phyloP scores from a whole-genome alignment of 2,888 invertebrate species.

The Napeogenes inachia region DNA sequence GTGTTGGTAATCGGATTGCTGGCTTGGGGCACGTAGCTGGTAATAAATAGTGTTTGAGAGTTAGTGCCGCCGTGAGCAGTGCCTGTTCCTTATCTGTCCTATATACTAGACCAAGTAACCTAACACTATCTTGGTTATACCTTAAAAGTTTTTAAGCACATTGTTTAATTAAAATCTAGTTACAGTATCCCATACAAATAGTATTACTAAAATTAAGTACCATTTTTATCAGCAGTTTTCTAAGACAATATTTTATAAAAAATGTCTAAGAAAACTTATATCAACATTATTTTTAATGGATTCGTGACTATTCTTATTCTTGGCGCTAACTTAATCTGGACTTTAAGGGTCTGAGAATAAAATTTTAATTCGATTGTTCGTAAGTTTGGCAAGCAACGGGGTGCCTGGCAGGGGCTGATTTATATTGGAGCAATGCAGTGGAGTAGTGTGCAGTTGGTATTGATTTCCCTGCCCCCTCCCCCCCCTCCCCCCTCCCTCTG shows the following conservation, averaged over 20 bases:
- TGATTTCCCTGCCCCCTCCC: slow-evolving; percentile 74
- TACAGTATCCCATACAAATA: too few relatives aligned
- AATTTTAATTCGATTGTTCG: slow-evolving; percentile 39
- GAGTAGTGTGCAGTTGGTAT: slow-evolving; percentile 77
- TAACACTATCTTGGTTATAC: slow-evolving; percentile 44
- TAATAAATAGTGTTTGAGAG: slow-evolving; percentile 69
- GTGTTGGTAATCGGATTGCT: slow-evolving; percentile 45
- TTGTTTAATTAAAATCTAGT: neutral
- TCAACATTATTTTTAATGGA: slow-evolving; percentile 50
- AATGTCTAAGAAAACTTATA: slow-evolving; percentile 46
- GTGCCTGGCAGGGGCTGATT: slow-evolving; percentile 68
- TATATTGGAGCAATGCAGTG: slow-evolving; percentile 76
- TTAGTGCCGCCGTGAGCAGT: slow-evolving; percentile 59
- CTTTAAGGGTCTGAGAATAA: slow-evolving; percentile 30
- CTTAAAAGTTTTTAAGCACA: slow-evolving; percentile 13
- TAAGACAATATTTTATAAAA: slow-evolving; percentile 38
- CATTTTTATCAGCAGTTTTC: slow-evolving; percentile 28
- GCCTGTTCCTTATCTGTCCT: slow-evolving; percentile 63
- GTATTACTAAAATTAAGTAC: slow-evolving; percentile 6
- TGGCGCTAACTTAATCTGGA: slow-evolving; percentile 31
- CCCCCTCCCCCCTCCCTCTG: slow-evolving; percentile 56
- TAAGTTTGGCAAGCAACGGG: slow-evolving; percentile 62
- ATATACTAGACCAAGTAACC: slow-evolving; percentile 57
- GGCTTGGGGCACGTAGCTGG: slow-evolving; percentile 65
- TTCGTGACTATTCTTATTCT: slow-evolving; percentile 48